Base-by-base conservation (phyloP, 2,888 invertebrate genomes). In the Noctua janthe region DNA sequence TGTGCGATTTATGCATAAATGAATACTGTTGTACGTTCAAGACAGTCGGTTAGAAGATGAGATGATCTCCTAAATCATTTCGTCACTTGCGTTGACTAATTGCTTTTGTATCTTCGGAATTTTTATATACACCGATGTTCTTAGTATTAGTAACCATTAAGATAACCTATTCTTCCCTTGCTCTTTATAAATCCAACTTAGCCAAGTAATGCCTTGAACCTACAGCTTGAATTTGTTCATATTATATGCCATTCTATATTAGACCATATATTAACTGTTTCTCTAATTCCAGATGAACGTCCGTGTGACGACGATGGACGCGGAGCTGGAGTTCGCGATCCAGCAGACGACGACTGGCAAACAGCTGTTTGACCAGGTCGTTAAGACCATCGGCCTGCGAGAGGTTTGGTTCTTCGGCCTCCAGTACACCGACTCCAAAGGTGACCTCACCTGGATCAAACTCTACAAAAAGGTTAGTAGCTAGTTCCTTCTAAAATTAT, bases 381-480 rank as follows among this genome's bases (percentile, higher is more conserved):
- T 99, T 92, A 99, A 99, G 97, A 99, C 99, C 91, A 99, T 99
- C 95, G 99, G 99, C 89, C 98, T 99, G 76, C 98, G 99, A 90
- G 99, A 99, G 97, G 99, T 99, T 91, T 99, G 99, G 99, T 99
- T 99, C 97, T 99, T 99, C 97, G 99, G 99, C 83, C 98, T 99
- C 85, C 99, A 99, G 97, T 99, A 99, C 97, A 99, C 99, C 90
- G 99, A 99, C 97, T 99, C 99, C 94, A 99, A 99, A 97, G 99
- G 99, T 77, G 99, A 99, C 95, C 98, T 99, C 91, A 99, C 99
- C 81, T 99, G 99, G 99, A 98, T 99, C 94, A 99, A 99, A 97
- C 98, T 99, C 86, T 99, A 99, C 97, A 99, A 99, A 98, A 99
- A 99, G 99, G 99, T 99, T 97, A 97, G 97, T 95, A 71, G 17